These are phyloP conservation scores for Lasioglossum lativentre DNA, from an alignment of 2,888 invertebrate species.

Conservation along the genomic window DNA sequence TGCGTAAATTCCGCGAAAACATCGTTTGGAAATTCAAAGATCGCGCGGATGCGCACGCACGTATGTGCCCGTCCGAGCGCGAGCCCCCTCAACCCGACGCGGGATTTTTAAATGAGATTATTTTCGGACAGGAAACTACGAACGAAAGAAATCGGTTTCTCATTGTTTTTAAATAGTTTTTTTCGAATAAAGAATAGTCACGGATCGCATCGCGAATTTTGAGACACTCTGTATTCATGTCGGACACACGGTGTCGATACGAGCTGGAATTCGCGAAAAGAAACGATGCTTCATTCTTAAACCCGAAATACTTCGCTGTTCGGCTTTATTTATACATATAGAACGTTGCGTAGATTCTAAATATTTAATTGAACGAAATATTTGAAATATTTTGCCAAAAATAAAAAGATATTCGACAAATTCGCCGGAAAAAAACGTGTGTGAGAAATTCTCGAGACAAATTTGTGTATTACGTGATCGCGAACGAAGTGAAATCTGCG, in stretches of 20 bases:
- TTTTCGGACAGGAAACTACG: not conserved
- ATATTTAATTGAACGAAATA: not conserved
- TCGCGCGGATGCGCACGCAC: not conserved
- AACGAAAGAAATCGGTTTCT: not conserved
- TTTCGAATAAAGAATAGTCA: not conserved
- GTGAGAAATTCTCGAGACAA: conserved; percentile 38
- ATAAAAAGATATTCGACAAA: conserved; percentile 13
- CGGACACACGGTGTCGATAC: not conserved
- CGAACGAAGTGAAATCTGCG: not conserved
- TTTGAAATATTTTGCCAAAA: conserved; percentile 8
- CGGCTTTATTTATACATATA: not conserved
- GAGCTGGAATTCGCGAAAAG: not conserved
- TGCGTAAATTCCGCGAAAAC: not conserved
- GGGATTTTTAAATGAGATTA: not conserved
- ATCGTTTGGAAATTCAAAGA: not conserved
- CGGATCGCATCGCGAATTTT: not conserved
- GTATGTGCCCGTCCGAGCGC: not conserved
- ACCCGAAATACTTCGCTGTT: not conserved
- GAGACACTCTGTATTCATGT: no score
- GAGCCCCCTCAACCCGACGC: not conserved
- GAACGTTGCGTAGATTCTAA: not conserved
- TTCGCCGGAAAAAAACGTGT: not conserved
- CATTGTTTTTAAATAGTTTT: not conserved
- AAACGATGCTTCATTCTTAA: not conserved
- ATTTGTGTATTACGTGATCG: conserved; percentile 19